These are phyloP conservation scores for Phortica okadai DNA, from an alignment of 2,888 invertebrate species.

Conservation along the genomic window DNA sequence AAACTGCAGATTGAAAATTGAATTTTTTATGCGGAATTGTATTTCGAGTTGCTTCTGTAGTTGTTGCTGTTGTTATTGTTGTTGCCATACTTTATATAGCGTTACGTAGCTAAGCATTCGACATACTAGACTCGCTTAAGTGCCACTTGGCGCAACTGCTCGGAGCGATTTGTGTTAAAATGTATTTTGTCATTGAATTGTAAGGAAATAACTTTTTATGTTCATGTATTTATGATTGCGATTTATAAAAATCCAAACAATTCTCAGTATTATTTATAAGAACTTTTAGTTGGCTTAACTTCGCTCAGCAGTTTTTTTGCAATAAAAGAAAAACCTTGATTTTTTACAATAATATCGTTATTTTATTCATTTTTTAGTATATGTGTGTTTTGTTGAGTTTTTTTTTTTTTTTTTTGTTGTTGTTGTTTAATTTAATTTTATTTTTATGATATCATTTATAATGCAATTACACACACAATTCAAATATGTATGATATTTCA, in stretches of 20 bases:
- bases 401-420: constrained; percentile 1
- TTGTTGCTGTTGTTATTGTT: background rate
- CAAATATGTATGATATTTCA: constrained; percentile 9
- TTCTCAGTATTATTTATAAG: too few species aligned
- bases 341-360: constrained; percentile 26
- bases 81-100: too few species aligned
- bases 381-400: constrained; percentile 1
- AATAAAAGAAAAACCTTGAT: background rate
- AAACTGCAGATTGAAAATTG: background rate
- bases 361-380: background rate
- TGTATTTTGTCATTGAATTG: too few species aligned
- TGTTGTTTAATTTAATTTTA: background rate
- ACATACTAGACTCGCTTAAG: too few species aligned
- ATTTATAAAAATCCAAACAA: too few species aligned
- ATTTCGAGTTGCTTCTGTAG: background rate
- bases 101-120: too few species aligned
- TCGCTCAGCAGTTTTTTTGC: background rate
- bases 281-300: too few species aligned
- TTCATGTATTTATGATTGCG: too few species aligned
- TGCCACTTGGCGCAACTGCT: too few species aligned
- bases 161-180: too few species aligned
- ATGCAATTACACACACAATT: constrained; percentile 24
- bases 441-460: constrained; percentile 23
- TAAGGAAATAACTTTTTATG: too few species aligned
- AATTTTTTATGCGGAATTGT: constrained; percentile 4